Conservation (phyloP, 2,113 vertebrate species). For the Rhea americana region DNA sequence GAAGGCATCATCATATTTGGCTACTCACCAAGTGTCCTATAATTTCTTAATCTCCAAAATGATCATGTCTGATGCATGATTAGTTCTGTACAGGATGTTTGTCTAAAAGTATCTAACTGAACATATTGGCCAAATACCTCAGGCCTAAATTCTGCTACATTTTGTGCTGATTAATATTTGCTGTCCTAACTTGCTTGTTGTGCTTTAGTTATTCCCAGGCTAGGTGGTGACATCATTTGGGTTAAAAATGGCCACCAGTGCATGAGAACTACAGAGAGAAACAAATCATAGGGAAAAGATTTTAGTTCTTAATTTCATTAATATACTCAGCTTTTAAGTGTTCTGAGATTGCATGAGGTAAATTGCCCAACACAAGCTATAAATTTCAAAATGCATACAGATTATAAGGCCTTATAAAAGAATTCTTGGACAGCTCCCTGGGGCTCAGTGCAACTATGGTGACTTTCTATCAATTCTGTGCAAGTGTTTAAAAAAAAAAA, state of each 20-base stretch:
- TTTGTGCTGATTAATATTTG: background rate
- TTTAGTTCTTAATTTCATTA: background rate
- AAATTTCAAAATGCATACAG: constrained; percentile 1
- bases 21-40: background rate
- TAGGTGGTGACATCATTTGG: background rate
- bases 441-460: background rate
- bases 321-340: background rate
- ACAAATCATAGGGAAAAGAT: background rate
- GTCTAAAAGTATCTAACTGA: background rate
- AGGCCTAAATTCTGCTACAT: background rate
- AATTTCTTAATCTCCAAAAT: background rate
- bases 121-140: background rate
- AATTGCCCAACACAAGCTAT: constrained; percentile 9
- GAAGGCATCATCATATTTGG: background rate
- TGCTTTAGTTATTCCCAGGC: background rate
- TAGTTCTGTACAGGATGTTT: background rate
- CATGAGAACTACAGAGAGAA: background rate
- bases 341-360: background rate
- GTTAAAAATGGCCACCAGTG: background rate
- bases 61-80: background rate
- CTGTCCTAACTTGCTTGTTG: background rate
- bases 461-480: constrained; percentile 50
- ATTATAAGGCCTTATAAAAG: constrained; percentile 42
- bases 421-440: constrained; percentile 41
- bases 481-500: constrained; percentile 36